Percentiles rank a stretch among this genome's conserved stretches.
These are phyloP conservation scores for Aurelia sp. DNA, from an alignment of 30 jellyfish, hydroid and myxozoan genomes.

Conservation along the genomic window DNA sequence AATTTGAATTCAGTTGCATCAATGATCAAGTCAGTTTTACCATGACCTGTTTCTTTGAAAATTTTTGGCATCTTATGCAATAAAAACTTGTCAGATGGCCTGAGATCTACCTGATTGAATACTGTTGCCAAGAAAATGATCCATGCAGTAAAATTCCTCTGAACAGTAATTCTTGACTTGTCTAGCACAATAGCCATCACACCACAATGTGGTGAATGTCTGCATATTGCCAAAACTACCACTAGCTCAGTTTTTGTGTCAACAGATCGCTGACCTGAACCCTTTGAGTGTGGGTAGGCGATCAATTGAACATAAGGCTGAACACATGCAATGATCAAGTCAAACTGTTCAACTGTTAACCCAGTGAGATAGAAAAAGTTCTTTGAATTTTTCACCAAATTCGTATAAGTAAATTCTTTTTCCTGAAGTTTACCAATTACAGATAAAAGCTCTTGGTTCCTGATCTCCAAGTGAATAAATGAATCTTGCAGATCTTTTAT, in stretches of 20 bases:
- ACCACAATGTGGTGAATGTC: slow-evolving; percentile 54
- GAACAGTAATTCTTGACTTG: slow-evolving; percentile 45
- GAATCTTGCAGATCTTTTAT: not conserved
- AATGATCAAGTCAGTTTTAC: slow-evolving; percentile 37
- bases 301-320: slow-evolving; percentile 3
- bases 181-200: slow-evolving; percentile 39
- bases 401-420: not conserved
- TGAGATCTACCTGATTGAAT: slow-evolving; percentile 45
- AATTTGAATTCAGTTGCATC: too few species aligned
- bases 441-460: slow-evolving; percentile 3
- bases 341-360: slow-evolving; percentile 1
- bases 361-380: too few species aligned
- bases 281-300: slow-evolving; percentile 19
- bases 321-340: not conserved
- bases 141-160: slow-evolving; percentile 21
- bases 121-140: slow-evolving; percentile 27
- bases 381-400: not conserved
- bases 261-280: slow-evolving; percentile 13
- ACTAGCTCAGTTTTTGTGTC: slow-evolving; percentile 11
- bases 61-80: slow-evolving; percentile 46
- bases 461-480: not conserved
- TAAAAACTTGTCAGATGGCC: slow-evolving; percentile 38
- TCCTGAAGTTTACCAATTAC: not conserved
- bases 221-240: slow-evolving; percentile 5
- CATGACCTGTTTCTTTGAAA: slow-evolving; percentile 55